Evolutionary conservation across 2,797 vertebrate genomes (phyloP), one percentile per base, ranked within the genome.

Genomic region (Sebastes flavidus): DNA sequence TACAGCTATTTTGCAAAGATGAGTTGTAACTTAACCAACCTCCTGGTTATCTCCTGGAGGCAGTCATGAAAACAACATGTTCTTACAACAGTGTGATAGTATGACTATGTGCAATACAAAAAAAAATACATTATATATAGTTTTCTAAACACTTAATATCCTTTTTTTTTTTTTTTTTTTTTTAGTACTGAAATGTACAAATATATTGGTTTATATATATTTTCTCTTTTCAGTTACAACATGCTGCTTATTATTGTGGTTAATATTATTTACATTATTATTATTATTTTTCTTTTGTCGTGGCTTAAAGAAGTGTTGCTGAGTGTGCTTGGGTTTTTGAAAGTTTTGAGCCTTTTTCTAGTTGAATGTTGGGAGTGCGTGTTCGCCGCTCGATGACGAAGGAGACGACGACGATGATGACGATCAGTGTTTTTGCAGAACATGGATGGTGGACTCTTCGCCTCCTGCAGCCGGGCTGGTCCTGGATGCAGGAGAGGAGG

Each of bases 71-170:
- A 72, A 87, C 75, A 69, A 83, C 79, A 52, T 81, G 86, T 92
- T 83, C 94, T 91, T 94, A 95, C 93, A 94, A 90, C 94, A 95
- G 95, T 94, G 95, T 97, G 95, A 96, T 94, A 88, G 86, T 95
- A 94, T 95, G 95, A 97, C 93, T 95, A 97, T 96, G 98, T 99
- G 98, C 98, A 99, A 99, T 99, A 99, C 92, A 93, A 89, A 95
- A 38, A 36, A 90, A 88, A 94, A 75, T 22, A 87, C 88, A 87
- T 88, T 86, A 92, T 90, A 92, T 93, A 91, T 95, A 94, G 89
- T 94, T 95, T 95, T 95, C 88, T 95, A 95, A 95, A 95, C 90
- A 92, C 93, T 92, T 94, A 90, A 84, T 92, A 89, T 85, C 84
- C 68, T 88, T 92, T 87, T 12, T 36, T 36, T 34, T 36, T 36